These are phyloP conservation scores for Acanthosepion esculentum DNA, from an alignment of 2,888 invertebrate genomes.

Conservation along the genomic window DNA sequence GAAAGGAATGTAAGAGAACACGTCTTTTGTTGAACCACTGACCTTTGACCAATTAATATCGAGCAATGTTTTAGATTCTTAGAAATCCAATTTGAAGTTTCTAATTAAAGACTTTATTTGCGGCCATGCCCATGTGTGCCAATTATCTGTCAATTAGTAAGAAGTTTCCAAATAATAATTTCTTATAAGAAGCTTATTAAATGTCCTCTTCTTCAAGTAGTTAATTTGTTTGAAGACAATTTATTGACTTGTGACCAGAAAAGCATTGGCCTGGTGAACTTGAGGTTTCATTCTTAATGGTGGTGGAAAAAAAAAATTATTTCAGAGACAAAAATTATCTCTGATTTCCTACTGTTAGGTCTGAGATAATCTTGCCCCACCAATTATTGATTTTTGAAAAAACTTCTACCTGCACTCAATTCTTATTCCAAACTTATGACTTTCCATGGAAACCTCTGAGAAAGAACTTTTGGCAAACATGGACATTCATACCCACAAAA, in stretches of 20 bases:
- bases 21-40: background rate
- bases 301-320: no score
- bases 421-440: no score
- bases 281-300: background rate
- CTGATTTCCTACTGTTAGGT: no score
- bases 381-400: no score
- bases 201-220: background rate
- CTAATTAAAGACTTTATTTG: background rate
- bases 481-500: no score
- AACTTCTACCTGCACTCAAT: no score
- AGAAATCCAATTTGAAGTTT: background rate
- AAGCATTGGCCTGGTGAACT: background rate
- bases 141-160: background rate
- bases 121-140: background rate
- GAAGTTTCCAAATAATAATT: background rate
- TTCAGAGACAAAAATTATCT: no score
- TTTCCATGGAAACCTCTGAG: no score
- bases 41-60: background rate
- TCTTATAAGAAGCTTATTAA: background rate
- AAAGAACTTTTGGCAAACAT: no score
- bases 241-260: background rate
- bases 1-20: no score
- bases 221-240: background rate
- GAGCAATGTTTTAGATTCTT: background rate
- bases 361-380: no score